Conservation (phyloP, 2,797 vertebrate species). For the Siniperca obscura region DNA sequence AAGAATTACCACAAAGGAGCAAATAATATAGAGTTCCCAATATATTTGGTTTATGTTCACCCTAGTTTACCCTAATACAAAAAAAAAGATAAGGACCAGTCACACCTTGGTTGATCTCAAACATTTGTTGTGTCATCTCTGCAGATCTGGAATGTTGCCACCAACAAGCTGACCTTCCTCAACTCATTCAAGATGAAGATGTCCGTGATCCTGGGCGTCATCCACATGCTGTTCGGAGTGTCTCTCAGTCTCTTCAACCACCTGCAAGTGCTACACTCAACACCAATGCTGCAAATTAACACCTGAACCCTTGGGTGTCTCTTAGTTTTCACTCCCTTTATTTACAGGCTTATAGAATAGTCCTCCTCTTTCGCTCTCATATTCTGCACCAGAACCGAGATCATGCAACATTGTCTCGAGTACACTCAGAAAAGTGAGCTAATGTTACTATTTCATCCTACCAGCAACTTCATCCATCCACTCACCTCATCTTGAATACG, state of each 20-base stretch:
- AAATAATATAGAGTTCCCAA: neutral
- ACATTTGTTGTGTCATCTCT: conserved; percentile 7
- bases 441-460: too few relatives aligned
- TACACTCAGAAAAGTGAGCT: too few relatives aligned
- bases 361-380: too few relatives aligned
- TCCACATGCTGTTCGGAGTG: conserved; percentile 98
- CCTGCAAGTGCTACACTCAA: conserved; percentile 70
- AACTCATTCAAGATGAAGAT: conserved; percentile 99
- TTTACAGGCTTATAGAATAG: neutral
- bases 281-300: neutral
- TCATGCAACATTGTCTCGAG: too few relatives aligned
- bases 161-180: conserved; percentile 97
- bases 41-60: neutral
- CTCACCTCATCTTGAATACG: too few relatives aligned
- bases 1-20: neutral
- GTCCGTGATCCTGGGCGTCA: conserved; percentile 95
- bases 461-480: too few relatives aligned
- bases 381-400: too few relatives aligned
- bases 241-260: conserved; percentile 88
- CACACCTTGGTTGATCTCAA: neutral
- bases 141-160: conserved; percentile 97
- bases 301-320: neutral
- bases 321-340: neutral
- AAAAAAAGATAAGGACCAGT: neutral
- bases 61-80: neutral